Conservation (phyloP, 2,797 vertebrate species). For the Aselliscus stoliczkanus region DNA sequence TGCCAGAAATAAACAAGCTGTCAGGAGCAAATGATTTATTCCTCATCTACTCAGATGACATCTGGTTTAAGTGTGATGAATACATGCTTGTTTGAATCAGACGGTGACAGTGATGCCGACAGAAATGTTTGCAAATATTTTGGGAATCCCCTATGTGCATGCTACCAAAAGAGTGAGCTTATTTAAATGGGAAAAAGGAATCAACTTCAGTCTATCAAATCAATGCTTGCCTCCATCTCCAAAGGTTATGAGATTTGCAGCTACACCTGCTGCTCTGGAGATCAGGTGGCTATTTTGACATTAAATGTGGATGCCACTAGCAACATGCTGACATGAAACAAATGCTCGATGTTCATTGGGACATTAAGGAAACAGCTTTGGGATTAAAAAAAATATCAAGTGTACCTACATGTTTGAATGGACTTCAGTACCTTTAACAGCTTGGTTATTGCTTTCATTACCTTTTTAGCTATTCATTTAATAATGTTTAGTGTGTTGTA, state of each 20-base stretch:
- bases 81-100: constrained; percentile 69
- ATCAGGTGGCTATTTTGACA: constrained; percentile 20
- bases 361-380: not conserved
- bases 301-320: not conserved
- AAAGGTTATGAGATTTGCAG: not conserved
- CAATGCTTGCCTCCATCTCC: not conserved
- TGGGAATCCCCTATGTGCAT: constrained; percentile 38
- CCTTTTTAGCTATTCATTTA: not conserved
- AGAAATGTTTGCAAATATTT: constrained; percentile 66
- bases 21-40: constrained; percentile 64
- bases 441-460: constrained; percentile 23
- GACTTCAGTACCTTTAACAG: not conserved
- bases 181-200: not conserved
- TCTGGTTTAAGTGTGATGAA: constrained; percentile 78
- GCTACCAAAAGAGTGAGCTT: constrained; percentile 45
- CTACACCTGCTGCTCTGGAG: not conserved
- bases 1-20: constrained; percentile 68
- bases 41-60: constrained; percentile 58
- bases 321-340: not conserved
- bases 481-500: constrained; percentile 11
- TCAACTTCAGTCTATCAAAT: constrained; percentile 43
- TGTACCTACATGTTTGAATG: not conserved
- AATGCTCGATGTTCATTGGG: not conserved
- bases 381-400: constrained; percentile 1
- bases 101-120: constrained; percentile 43